Conservation (phyloP, 1,140 invertebrate genomes). For the Ostrea denselamellosa region DNA sequence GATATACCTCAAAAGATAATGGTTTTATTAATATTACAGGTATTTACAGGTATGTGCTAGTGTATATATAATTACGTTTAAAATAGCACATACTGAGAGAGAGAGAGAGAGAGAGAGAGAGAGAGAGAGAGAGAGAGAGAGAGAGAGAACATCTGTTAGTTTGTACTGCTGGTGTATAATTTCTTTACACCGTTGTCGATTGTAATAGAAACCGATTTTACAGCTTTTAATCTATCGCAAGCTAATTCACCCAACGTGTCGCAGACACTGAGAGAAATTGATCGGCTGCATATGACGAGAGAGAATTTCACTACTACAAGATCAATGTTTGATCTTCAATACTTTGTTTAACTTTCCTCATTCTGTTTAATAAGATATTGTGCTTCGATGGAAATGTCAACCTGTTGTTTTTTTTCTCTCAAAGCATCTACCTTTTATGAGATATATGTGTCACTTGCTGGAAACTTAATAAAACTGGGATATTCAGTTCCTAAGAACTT, state of each 20-base stretch:
- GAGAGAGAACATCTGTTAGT: background rate
- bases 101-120: slow-evolving; percentile 8
- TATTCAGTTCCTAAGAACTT: too few relatives aligned
- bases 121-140: background rate
- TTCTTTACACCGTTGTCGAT: slow-evolving; percentile 25
- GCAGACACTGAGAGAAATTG: background rate
- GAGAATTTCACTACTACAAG: background rate
- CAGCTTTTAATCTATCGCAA: slow-evolving; percentile 16
- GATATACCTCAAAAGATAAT: too few relatives aligned
- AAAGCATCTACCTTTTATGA: background rate
- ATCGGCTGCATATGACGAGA: background rate
- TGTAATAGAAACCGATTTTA: slow-evolving; percentile 15
- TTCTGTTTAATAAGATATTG: slow-evolving; percentile 26
- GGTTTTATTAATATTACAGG: too few relatives aligned
- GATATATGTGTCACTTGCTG: too few relatives aligned
- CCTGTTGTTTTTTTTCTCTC: too few relatives aligned
- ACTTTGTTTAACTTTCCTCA: slow-evolving; percentile 29
- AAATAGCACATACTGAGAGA: background rate
- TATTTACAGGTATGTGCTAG: too few relatives aligned
- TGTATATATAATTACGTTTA: too few relatives aligned
- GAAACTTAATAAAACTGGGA: too few relatives aligned
- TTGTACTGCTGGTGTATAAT: background rate
- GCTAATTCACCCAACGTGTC: slow-evolving; percentile 16
- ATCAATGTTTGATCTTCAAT: slow-evolving; percentile 16
- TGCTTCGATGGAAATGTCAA: background rate